Evolutionary conservation across 2,797 vertebrate species (phyloP).

Genomic region (Phrynocephalus vlangalii): DNA sequence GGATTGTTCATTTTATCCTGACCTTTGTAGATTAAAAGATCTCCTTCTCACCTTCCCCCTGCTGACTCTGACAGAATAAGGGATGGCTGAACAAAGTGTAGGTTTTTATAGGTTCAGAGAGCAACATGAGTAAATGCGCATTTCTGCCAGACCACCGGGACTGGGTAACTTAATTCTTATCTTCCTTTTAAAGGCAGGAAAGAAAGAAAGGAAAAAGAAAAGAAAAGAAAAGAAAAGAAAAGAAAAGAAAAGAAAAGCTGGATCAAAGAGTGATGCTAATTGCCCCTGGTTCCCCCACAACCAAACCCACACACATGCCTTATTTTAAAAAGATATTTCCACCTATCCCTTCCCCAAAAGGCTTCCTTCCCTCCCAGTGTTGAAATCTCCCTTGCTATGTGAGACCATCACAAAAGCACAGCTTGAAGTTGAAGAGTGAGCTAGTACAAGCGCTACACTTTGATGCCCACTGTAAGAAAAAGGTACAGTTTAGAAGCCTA

Average conservation of each 20-base stretch:
- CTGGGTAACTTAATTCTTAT: background rate
- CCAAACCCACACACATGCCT: conserved; percentile 3
- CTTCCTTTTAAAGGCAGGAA: conserved; percentile 58
- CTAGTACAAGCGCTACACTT: conserved; percentile 72
- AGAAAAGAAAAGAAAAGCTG: conserved; percentile 49
- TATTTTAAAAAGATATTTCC: conserved; percentile 63
- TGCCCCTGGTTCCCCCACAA: conserved; percentile 51
- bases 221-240: conserved; percentile 59
- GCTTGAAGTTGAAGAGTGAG: conserved; percentile 77
- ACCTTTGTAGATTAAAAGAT: conserved; percentile 55
- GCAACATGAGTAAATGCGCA: background rate
- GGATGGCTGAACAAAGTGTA: conserved; percentile 55
- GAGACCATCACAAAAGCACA: conserved; percentile 74
- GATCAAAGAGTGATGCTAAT: conserved; percentile 71
- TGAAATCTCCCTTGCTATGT: conserved; percentile 76
- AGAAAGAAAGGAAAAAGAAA: conserved; percentile 47
- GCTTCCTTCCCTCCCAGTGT: conserved; percentile 72
- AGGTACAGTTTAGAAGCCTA: conserved; percentile 72
- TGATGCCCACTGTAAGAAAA: conserved; percentile 76
- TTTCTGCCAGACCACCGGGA: conserved; percentile 65
- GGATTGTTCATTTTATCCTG: conserved; percentile 38
- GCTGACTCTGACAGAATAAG: conserved; percentile 59
- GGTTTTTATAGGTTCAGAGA: conserved; percentile 52
- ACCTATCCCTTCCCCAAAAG: conserved; percentile 67
- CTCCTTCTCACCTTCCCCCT: background rate